Base-by-base conservation (phyloP, 2,797 vertebrate species). In the Acanthornis magna region DNA sequence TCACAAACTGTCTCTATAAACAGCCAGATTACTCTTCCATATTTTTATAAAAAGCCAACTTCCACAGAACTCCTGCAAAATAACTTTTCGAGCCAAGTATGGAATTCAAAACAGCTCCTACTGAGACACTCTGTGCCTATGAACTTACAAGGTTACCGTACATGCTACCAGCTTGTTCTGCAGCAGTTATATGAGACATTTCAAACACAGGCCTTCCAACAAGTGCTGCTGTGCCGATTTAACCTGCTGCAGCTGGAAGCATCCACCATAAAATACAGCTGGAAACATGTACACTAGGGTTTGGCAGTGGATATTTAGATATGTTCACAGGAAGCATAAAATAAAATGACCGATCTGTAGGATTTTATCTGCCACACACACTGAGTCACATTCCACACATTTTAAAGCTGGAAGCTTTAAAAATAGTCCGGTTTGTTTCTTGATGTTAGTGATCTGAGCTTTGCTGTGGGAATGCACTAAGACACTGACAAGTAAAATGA, bases 181-280 rank as follows among this genome's bases (percentile, higher is more conserved):
- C 85, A 43, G 34, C 29, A 97, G 95, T 96, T 98, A 98, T 97
- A 97, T 9, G 72, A 98, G 96, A 97, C 97, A 98, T 98, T 97
- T 97, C 93, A 98, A 98, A 96, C 92, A 98, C 82, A 88, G 96
- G 95, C 95, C 96, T 95, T 97, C 96, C 93, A 97, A 80, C 93
- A 83, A 92, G 97, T 90, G 50, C 92, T 45, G 54, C 77, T 95
- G 78, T 85, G 88, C 61, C 34, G 21, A 8, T 26, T 90, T 92
- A 92, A 89, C 92, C 88, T 80, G 85, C 91, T 76, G 77, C 92
- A 89, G 94, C 94, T 85, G 40, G 30, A 72, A 86, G 58, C 53
- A 83, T 40, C 66, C 75, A 42, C 32, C 40, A 36, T 26, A 36
- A 38, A 36, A 76, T 10, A 71, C 13, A 92, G 85, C 76, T 71